Conservation (phyloP, 2,113 vertebrate species). For the Vimba vimba region DNA sequence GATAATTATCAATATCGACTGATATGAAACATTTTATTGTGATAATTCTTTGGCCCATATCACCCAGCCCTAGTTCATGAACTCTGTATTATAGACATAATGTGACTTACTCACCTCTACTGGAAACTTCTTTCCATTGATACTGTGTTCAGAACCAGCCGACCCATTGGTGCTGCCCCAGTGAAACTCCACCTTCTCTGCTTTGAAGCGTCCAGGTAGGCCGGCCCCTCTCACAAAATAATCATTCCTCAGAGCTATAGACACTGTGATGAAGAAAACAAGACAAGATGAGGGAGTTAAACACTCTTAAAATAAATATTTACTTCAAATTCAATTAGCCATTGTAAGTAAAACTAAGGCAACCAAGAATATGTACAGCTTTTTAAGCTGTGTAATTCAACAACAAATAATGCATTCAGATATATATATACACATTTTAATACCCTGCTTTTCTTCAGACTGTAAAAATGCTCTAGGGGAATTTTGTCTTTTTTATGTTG, state of each 20-base stretch:
- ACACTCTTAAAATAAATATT: background rate
- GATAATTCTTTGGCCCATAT: too few species aligned
- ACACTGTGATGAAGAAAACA: slow-evolving; percentile 77
- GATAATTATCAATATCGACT: too few species aligned
- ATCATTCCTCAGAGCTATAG: slow-evolving; percentile 94
- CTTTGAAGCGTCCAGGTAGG: slow-evolving; percentile 94
- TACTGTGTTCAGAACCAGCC: slow-evolving; percentile 94
- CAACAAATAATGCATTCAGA: background rate
- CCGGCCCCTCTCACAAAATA: slow-evolving; percentile 95
- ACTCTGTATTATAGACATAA: background rate
- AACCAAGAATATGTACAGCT: background rate
- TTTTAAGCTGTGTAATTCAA: background rate
- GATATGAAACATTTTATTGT: too few species aligned
- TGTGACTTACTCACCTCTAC: slow-evolving; percentile 83
- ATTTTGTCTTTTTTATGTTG: slow-evolving; percentile 5
- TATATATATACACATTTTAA: background rate
- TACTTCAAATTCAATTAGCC: background rate
- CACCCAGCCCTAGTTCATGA: too few species aligned
- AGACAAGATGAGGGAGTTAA: background rate
- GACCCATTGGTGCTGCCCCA: slow-evolving; percentile 96
- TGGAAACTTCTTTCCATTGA: slow-evolving; percentile 91
- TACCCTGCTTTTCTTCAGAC: background rate
- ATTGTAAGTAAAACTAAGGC: background rate
- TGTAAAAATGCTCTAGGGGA: background rate
- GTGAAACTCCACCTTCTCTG: slow-evolving; percentile 98